Percentiles rank a stretch among this genome's conserved stretches.
These are phyloP conservation scores for Polyodon spathula DNA, from an alignment of 2,113 vertebrate species.

Conservation along the genomic window DNA sequence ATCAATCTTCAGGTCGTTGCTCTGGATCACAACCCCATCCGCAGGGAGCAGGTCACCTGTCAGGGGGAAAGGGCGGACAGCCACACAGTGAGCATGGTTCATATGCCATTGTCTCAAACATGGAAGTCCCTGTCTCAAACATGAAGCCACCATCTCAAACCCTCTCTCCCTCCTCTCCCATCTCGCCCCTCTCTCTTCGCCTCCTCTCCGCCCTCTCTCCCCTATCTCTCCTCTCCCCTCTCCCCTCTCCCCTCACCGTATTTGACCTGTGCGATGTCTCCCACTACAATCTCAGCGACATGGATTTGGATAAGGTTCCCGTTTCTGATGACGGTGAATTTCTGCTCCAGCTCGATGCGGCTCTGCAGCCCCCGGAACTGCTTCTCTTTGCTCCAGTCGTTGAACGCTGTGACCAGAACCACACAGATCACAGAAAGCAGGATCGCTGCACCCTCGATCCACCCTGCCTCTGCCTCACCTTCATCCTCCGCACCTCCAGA, in stretches of 20 bases:
- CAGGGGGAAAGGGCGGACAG: conserved; percentile 10
- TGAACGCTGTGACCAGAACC: conserved; percentile 85
- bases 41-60: conserved; percentile 80
- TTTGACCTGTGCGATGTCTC: conserved; percentile 83
- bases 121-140: too few relatives aligned
- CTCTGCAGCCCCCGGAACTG: conserved; percentile 90
- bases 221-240: too few relatives aligned
- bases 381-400: conserved; percentile 93
- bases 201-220: too few relatives aligned
- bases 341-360: conserved; percentile 80
- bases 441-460: conserved; percentile 88
- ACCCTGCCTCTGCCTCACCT: conserved; percentile 73
- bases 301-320: conserved; percentile 80
- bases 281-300: conserved; percentile 80
- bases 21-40: conserved; percentile 77
- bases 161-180: too few relatives aligned
- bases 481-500: conserved; percentile 61
- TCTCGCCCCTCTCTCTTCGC: too few relatives aligned
- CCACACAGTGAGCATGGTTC: neutral
- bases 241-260: conserved; percentile 84
- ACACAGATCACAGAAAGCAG: conserved; percentile 83
- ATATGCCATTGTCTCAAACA: too few relatives aligned
- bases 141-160: too few relatives aligned
- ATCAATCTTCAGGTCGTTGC: conserved; percentile 79
- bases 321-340: conserved; percentile 65